Evolutionary conservation across 1,140 invertebrate genomes (phyloP).

Genomic region (Cotesia chilonis): DNA sequence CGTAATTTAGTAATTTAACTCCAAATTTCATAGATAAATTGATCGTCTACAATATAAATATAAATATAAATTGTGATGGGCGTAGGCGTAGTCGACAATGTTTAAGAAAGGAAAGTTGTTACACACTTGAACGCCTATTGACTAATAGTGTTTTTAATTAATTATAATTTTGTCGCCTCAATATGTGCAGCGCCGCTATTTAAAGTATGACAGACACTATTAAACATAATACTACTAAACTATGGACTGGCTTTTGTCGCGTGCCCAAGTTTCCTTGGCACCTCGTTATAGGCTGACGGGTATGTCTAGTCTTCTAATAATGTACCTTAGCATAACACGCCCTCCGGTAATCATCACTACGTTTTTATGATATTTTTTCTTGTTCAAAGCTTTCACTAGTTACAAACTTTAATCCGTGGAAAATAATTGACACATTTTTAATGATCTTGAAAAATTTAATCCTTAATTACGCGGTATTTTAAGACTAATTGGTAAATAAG

Average conservation of each 20-base stretch:
- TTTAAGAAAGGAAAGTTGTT: no score
- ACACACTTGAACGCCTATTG: neutral
- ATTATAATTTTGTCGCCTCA: constrained; percentile 53
- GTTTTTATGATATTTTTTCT: constrained; percentile 2
- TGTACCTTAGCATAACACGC: constrained; percentile 47
- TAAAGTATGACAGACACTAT: neutral
- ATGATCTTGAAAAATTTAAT: no score
- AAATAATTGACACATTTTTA: no score
- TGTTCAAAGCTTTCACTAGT: no score
- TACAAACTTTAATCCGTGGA: no score
- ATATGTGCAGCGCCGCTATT: neutral
- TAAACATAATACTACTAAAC: neutral
- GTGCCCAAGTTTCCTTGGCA: constrained; percentile 51
- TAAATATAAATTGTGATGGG: no score
- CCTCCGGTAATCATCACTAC: constrained; percentile 27
- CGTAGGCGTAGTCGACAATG: no score
- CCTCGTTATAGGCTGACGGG: constrained; percentile 52
- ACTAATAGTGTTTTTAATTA: constrained; percentile 63
- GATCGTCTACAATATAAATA: no score
- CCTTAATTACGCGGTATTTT: no score
- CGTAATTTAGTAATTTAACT: no score
- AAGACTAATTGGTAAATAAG: no score
- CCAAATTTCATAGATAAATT: no score
- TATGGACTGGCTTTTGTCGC: constrained; percentile 16
- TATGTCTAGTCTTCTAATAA: constrained; percentile 50